Base-by-base conservation (phyloP, 1,140 invertebrate species). In the Conus betulinus region DNA sequence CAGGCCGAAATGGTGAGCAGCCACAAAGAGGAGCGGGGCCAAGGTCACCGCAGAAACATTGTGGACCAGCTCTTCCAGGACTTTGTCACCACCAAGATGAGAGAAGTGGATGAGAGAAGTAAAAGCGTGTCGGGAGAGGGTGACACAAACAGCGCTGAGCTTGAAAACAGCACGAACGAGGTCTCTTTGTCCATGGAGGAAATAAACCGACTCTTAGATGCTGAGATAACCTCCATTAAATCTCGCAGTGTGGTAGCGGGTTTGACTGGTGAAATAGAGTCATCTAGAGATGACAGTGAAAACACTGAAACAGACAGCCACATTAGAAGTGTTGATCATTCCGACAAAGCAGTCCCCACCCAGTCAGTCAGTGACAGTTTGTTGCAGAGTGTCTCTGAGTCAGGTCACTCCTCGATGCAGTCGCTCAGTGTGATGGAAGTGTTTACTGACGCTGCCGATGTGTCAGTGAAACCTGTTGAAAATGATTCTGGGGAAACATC, bases 201-300 rank as follows among this genome's bases (percentile, higher is more conserved):
- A 88, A 93, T 95, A 92, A 94, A 95, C 88, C 95, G 94, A 91
- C 90, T 96, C 78, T 90, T 96, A 83, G 96, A 96, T 95, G 92
- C 90, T 91, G 95, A 93, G 85, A 92, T 92, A 74, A 93, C 82
- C 82, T 90, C 71, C 52, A 89, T 91, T 60, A 25, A 88, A 27
- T 87, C 84, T 17, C 60, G 74, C 17, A 88, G 86, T 20, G 67
- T 81, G 53, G 60, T 27, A 8, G 23, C 52, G 1, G 51, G 23
- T 25, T 53, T 84, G 17, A 52, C 51, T 5, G 67, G 76, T 25
- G 57, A 53, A 13, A 23, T 13, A 7, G 67, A 20, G 67, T 71
- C 20, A 20, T 7, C 11, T 71, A n/a, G 20, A 23, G 20, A 71
- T 71, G 67, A 71, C 20, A 71, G 67, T n/a, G 67, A 71, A 11